phyloP scores from a whole-genome alignment of 2,797 vertebrate species.

The Cygnus olor region DNA sequence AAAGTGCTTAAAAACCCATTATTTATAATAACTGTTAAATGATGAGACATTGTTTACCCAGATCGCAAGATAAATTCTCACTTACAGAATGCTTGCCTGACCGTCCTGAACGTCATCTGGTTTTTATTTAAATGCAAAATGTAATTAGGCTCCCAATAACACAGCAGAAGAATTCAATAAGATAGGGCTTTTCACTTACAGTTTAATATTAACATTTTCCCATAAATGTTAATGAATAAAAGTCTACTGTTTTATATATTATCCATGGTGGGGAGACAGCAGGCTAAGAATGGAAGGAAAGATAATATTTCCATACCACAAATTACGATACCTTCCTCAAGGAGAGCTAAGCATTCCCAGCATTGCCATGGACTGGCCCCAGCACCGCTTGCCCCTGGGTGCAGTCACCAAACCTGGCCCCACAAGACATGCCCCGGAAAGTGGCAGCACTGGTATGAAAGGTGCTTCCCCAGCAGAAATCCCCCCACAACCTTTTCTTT shows the following conservation, averaged over 20 bases:
- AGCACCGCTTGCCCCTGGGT: background rate
- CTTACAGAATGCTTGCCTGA: slow-evolving; percentile 73
- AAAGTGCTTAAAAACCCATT: slow-evolving; percentile 80
- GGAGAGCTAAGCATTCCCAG: background rate
- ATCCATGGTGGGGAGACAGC: slow-evolving; percentile 58
- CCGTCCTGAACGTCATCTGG: slow-evolving; percentile 80
- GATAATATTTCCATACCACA: slow-evolving; percentile 42
- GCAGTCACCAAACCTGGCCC: background rate
- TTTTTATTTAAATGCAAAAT: slow-evolving; percentile 83
- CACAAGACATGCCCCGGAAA: background rate
- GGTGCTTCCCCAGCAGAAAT: background rate
- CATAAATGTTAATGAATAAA: slow-evolving; percentile 79
- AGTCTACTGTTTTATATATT: slow-evolving; percentile 62
- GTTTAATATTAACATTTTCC: slow-evolving; percentile 74
- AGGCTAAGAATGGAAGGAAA: slow-evolving; percentile 47
- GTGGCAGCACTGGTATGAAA: background rate
- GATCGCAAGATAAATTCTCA: slow-evolving; percentile 78
- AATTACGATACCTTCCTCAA: slow-evolving; percentile 9
- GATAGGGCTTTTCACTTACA: slow-evolving; percentile 78
- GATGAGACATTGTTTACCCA: slow-evolving; percentile 80
- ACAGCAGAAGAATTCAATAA: slow-evolving; percentile 82
- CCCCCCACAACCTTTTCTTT: too few species aligned
- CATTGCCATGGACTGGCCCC: background rate
- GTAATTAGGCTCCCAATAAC: slow-evolving; percentile 82
- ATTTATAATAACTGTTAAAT: slow-evolving; percentile 81